Conservation (phyloP, 2,888 invertebrate genomes). For the Neelides folsomi region DNA sequence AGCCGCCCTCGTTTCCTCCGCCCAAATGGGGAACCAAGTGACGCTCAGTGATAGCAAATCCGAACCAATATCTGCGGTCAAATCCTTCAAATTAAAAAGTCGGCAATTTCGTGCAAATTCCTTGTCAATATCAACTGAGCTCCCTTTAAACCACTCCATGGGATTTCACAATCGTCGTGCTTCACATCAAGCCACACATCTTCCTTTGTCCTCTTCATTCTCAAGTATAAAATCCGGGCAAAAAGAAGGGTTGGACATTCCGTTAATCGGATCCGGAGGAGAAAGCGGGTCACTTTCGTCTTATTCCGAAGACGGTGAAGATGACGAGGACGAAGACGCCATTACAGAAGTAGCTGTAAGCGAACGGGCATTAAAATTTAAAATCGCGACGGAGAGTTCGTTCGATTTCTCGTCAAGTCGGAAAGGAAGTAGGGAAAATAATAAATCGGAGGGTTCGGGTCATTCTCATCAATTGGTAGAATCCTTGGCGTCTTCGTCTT, state of each 20-base stretch:
- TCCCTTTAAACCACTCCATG: background rate
- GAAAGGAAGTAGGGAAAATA: slow-evolving; percentile 27
- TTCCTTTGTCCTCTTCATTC: no score
- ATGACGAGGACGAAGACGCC: slow-evolving; percentile 48
- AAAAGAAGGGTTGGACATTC: no score
- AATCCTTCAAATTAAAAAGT: slow-evolving; percentile 10
- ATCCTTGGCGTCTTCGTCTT: background rate
- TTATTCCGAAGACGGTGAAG: slow-evolving; percentile 27
- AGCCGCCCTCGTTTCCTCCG: slow-evolving; percentile 33
- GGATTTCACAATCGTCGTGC: slow-evolving; percentile 13
- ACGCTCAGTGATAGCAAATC: background rate
- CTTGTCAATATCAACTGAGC: background rate
- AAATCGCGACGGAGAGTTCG: slow-evolving; percentile 55
- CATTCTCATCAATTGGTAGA: slow-evolving; percentile 12
- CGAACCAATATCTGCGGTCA: background rate
- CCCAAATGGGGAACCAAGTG: slow-evolving; percentile 3
- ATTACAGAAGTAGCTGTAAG: slow-evolving; percentile 57
- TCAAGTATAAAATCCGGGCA: no score
- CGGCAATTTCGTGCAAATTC: slow-evolving; percentile 2
- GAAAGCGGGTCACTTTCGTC: no score
- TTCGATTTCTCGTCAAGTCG: slow-evolving; percentile 27
- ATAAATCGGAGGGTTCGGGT: slow-evolving; percentile 28
- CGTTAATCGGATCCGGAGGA: no score
- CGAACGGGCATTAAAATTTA: slow-evolving; percentile 60
- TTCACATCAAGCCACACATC: slow-evolving; percentile 6